Base-by-base conservation (phyloP, 2,113 vertebrate species). In the Elephas maximus region DNA sequence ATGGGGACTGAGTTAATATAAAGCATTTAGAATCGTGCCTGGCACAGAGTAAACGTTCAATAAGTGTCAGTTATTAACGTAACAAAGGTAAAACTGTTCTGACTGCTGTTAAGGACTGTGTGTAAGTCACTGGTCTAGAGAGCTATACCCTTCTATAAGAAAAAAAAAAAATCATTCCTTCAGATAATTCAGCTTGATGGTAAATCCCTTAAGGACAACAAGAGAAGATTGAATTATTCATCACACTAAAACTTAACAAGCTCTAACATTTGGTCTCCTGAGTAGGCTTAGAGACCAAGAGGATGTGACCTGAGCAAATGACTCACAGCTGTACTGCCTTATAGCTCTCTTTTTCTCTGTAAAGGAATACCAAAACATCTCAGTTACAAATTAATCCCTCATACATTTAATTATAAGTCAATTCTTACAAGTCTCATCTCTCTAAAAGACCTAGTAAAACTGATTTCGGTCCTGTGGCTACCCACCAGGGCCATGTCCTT, bases 361-460 rank as follows among this genome's bases (percentile, higher is more conserved):
- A 83, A 85, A 82, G 62, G 33, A 88, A 88, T 37, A 53, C 1
- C 78, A 86, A 28, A 94, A 33, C 30, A 88, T 65, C 67, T 83
- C 17, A 18, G 33, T 26, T 88, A 63, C 12, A 44, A 94, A 91
- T 89, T 89, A 74, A 77, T 91, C 28, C 82, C 51, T 41, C 83
- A 74, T 53, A 65, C 80, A 48, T 63, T 84, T 76, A 94, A 93
- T 73, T 76, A 1, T 74, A 88, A 44, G 20, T 79, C 62, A 81
- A 67, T 89, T 85, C 37, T 69, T 79, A 8, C 17, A 93, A 89
- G 44, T 90, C 17, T 76, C 28, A 23, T 82, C 62, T 88, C 30
- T 89, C 37, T 78, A 88, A 85, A 93, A 85, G 33, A 95, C 88
- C 23, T 37, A 88, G 60, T 81, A 95, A 82, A 88, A 86, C 37